These are phyloP conservation scores for Arctia plantaginis DNA, from an alignment of 2,888 invertebrate genomes.

Conservation along the genomic window DNA sequence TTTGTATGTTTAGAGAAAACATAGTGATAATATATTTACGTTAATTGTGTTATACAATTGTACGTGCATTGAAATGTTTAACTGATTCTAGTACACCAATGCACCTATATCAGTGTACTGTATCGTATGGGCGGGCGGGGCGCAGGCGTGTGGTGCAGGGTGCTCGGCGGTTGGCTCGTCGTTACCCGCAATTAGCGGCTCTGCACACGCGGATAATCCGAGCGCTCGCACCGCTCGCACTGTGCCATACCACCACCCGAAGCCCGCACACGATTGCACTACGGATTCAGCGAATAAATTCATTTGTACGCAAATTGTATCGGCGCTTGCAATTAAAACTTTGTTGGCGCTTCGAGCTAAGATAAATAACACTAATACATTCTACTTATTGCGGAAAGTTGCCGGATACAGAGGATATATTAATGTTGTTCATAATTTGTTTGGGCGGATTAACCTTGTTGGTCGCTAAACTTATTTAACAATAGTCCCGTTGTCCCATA, in stretches of 20 bases:
- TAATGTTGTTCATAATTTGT: slow-evolving; percentile 86
- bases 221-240: slow-evolving; percentile 59
- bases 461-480: slow-evolving; percentile 73
- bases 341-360: slow-evolving; percentile 84
- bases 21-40: not conserved
- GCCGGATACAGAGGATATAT: slow-evolving; percentile 84
- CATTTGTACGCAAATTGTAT: slow-evolving; percentile 87
- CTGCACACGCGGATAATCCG: slow-evolving; percentile 82
- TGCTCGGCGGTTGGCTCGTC: slow-evolving; percentile 61
- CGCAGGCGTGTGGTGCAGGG: slow-evolving; percentile 30
- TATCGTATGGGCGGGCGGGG: slow-evolving; percentile 24
- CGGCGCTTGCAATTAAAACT: slow-evolving; percentile 87
- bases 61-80: not conserved
- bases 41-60: not conserved
- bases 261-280: slow-evolving; percentile 76
- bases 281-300: slow-evolving; percentile 85
- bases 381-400: slow-evolving; percentile 85
- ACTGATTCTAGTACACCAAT: not conserved
- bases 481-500: slow-evolving; percentile 72
- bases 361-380: slow-evolving; percentile 87
- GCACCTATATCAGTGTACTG: not conserved
- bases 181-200: slow-evolving; percentile 84
- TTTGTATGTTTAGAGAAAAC: not conserved
- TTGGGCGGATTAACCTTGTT: slow-evolving; percentile 81
- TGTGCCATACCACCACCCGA: slow-evolving; percentile 43